These are phyloP conservation scores for Caenorhabditis briggsae DNA, from an alignment of 1,140 invertebrate species.

Conservation along the genomic window DNA sequence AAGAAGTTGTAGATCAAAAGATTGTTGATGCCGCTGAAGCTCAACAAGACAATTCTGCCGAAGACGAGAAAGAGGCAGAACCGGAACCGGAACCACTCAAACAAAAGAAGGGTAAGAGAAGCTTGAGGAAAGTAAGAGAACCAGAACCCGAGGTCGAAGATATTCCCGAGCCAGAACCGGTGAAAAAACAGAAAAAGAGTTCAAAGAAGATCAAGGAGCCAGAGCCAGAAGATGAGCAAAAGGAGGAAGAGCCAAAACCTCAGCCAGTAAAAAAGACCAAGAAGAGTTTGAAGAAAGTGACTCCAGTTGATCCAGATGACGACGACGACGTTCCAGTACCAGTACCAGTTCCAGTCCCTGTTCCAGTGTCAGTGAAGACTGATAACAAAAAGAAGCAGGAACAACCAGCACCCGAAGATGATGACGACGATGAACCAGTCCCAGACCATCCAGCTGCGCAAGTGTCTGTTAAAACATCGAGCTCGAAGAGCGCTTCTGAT, in stretches of 20 bases:
- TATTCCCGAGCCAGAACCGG: conserved; percentile 44
- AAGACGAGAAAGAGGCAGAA: conserved; percentile 24
- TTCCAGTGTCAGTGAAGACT: not conserved
- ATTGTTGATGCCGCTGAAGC: not conserved
- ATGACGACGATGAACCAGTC: not conserved
- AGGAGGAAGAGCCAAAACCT: not conserved
- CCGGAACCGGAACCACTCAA: not conserved
- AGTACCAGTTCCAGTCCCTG: not conserved
- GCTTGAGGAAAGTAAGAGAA: not conserved
- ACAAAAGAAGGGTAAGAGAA: conserved; percentile 4
- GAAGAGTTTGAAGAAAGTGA: conserved; percentile 8
- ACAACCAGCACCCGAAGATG: not conserved
- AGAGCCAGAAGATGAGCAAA: conserved; percentile 39
- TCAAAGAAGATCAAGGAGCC: conserved; percentile 38
- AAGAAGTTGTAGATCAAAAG: not conserved
- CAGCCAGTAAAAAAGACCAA: conserved; percentile 29
- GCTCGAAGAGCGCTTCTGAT: not conserved
- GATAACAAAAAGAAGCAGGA: not conserved
- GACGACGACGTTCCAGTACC: not conserved
- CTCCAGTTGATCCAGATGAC: not conserved
- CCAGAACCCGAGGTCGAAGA: not conserved
- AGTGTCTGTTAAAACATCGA: not conserved
- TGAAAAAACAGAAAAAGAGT: conserved; percentile 2
- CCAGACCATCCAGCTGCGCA: not conserved
- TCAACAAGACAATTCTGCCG: not conserved